phyloP scores from a whole-genome alignment of 2,113 vertebrate genomes.

The Apaloderma vittatum region DNA sequence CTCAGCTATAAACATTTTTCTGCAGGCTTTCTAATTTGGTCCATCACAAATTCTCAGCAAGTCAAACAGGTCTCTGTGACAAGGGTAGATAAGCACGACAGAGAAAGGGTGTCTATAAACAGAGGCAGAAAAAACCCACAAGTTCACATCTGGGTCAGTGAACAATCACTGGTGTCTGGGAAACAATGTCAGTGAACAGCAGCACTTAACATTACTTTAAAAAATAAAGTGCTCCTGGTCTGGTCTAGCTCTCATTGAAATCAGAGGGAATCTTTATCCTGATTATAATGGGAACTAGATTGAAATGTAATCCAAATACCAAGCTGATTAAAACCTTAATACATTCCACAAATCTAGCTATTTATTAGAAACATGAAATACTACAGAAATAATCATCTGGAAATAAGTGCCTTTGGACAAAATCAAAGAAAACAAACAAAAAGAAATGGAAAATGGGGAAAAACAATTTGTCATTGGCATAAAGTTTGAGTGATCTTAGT shows the following conservation, averaged over 20 bases:
- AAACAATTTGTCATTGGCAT: neutral
- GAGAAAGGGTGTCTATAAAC: constrained; percentile 49
- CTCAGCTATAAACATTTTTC: neutral
- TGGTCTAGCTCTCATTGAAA: neutral
- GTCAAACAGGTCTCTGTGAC: constrained; percentile 29
- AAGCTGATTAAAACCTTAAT: neutral
- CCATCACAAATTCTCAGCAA: constrained; percentile 31
- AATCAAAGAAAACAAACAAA: neutral
- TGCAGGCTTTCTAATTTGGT: constrained; percentile 35
- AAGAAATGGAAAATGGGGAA: neutral
- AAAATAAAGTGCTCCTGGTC: constrained; percentile 2
- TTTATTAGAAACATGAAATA: neutral
- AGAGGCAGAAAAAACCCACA: constrained; percentile 22
- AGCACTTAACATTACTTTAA: constrained; percentile 38
- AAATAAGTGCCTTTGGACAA: neutral
- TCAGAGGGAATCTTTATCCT: neutral
- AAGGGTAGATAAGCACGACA: constrained; percentile 33
- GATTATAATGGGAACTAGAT: neutral
- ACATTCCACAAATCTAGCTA: neutral
- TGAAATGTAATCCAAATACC: neutral
- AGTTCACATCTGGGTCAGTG: constrained; percentile 74
- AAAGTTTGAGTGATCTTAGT: neutral
- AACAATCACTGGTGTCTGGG: constrained; percentile 51
- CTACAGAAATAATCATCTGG: neutral
- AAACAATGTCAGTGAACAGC: constrained; percentile 53